phyloP scores from a whole-genome alignment of 2,888 invertebrate species.

The Allolobophora icterica region DNA sequence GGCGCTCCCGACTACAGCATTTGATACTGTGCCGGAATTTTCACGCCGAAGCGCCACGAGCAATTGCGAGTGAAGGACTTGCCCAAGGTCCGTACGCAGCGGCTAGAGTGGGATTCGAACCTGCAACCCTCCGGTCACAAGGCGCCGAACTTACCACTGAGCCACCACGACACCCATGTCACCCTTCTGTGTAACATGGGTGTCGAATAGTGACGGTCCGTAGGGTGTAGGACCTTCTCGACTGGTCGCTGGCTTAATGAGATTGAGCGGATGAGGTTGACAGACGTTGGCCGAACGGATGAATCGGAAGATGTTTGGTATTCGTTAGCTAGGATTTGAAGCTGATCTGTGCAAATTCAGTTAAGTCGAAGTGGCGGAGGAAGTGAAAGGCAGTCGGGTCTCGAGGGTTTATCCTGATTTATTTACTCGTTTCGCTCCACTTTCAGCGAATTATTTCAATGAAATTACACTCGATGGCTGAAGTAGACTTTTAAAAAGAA shows the following conservation, averaged over 20 bases:
- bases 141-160: no score
- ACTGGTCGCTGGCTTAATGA: not conserved
- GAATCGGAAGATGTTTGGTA: not conserved
- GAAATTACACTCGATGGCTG: not conserved
- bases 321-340: not conserved
- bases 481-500: not conserved
- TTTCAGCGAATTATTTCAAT: not conserved
- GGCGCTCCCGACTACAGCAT: no score
- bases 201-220: not conserved
- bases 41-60: no score
- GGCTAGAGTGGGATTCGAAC: no score
- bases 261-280: not conserved
- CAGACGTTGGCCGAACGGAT: not conserved
- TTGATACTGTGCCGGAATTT: no score
- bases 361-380: not conserved
- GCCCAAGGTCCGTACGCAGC: no score
- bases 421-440: not conserved
- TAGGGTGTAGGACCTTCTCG: not conserved
- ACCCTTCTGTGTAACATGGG: not conserved
- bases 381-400: not conserved
- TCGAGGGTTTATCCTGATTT: not conserved
- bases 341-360: not conserved
- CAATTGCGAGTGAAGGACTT: no score
- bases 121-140: no score
- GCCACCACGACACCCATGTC: no score